Base-by-base conservation (phyloP, 2,113 vertebrate genomes). In the Gymnarchus niloticus region DNA sequence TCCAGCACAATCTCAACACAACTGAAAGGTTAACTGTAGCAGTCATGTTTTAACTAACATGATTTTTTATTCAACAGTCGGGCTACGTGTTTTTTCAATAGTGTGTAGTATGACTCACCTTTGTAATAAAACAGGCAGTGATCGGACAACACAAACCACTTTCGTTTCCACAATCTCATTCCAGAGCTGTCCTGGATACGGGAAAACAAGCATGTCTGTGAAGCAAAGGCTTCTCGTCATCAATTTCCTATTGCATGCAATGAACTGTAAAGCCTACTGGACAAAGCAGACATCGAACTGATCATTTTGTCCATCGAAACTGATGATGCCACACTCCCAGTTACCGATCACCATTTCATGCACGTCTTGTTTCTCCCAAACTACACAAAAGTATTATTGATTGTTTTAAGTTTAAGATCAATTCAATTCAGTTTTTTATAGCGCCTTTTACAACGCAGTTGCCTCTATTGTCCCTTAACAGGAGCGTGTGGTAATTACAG, bases 111-210 rank as follows among this genome's bases (percentile, higher is more conserved):
- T 37, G 46, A 94, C 98, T 97, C 94, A 99, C 98, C 98, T 99
- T 99, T 99, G 93, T 99, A 99, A 91, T 99, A 99, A 94, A 99
- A 99, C 89, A 99, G 94, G 92, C 98, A 99, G 93, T 94, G 98
- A 93, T 99, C 98, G 19, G 98, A 96, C 87, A 99, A 96, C 92
- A 99, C 97, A 92, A 99, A 99, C 98, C 98, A 99, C 84, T 98
- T 95, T 85, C 97, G 94, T 89, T 99, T 99, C 98, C 98, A 99
- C 28, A 99, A 94, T 59, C 97, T 94, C 98, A 99, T 99, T 88
- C 98, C 98, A 89, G 98, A 97, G 91, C 98, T 98, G 94, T 99
- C 98, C 98, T 99, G 92, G 85, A 95, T 94, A 92, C 56, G 69
- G 33, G 33, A 86, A 93, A 88, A 93, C 28, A 52, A 85, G 88